These are phyloP conservation scores for Argyresthia albistria DNA, from an alignment of 2,888 invertebrate species.

Conservation along the genomic window DNA sequence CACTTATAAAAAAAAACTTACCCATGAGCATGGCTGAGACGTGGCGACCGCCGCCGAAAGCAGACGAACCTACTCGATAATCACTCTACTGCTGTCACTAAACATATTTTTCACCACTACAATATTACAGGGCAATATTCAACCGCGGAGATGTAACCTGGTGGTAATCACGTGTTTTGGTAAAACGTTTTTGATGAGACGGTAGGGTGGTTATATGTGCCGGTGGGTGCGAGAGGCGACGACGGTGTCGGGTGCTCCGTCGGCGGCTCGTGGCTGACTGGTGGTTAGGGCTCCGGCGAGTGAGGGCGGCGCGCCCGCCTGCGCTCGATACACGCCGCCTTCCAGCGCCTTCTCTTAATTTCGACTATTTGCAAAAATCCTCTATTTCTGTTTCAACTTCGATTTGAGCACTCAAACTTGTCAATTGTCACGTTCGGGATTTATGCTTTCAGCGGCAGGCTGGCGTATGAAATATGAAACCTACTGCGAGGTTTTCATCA, in stretches of 20 bases:
- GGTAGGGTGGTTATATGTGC: background rate
- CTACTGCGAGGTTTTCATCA: no score
- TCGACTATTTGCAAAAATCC: slow-evolving; percentile 8
- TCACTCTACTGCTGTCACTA: slow-evolving; percentile 52
- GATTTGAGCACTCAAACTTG: background rate
- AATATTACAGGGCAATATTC: slow-evolving; percentile 17
- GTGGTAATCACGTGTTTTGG: no score
- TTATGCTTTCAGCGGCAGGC: no score
- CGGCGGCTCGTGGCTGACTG: slow-evolving; percentile 42
- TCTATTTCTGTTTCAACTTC: background rate
- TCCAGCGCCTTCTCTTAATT: slow-evolving; percentile 58
- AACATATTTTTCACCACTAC: slow-evolving; percentile 48
- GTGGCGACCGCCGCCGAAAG: slow-evolving; percentile 24
- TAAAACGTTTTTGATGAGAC: background rate
- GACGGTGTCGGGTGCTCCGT: slow-evolving; percentile 32
- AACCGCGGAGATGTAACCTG: slow-evolving; percentile 2
- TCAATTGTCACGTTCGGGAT: no score
- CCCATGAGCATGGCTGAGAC: slow-evolving; percentile 59
- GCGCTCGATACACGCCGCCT: slow-evolving; percentile 61
- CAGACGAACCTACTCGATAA: slow-evolving; percentile 42
- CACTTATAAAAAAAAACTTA: slow-evolving; percentile 25
- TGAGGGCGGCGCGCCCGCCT: slow-evolving; percentile 58
- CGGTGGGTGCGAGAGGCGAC: slow-evolving; percentile 10
- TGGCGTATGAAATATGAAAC: no score
- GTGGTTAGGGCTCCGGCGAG: slow-evolving; percentile 49